Base-by-base conservation (phyloP, 2,113 vertebrate species). In the Tonatia bakeri region DNA sequence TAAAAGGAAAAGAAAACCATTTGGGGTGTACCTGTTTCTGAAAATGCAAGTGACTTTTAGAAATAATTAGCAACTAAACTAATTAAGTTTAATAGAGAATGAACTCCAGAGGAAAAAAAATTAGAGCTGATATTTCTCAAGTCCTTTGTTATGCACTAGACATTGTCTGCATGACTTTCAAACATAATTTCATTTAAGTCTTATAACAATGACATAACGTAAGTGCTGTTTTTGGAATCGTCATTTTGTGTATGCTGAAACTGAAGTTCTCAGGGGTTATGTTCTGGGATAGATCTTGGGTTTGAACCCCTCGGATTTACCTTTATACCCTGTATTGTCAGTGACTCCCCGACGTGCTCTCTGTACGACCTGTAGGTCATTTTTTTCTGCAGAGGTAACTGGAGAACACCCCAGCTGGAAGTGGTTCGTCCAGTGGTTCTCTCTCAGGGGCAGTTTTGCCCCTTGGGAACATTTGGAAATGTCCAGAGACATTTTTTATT, bases 71-170 rank as follows among this genome's bases (percentile, higher is more conserved):
- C 45, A 88, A 65, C 22, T 70, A 64, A 76, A 61, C n/a, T 43
- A 91, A 94, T 86, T 61, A 93, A 92, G 54, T 40, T 75, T 70
- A 65, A 87, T 59, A 87, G 12, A 83, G 64, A 67, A 36, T 90
- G 40, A 93, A 83, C 89, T 91, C 79, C 86, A 87, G 10, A 76
- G 43, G 59, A 88, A 45, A 84, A 80, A 80, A 69, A 43, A 38
- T 45, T 20, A 56, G 31, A 72, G 28, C 11, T 91, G 50, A 4
- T 52, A 64, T 33, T 65, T 67, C 19, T 83, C 13, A 47, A 38
- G 1, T 72, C 61, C 40, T 84, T 22, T 24, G 28, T 10, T 20
- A 4, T 28, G 7, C 28, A 45, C 38, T 13, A 22, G n/a, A 3
- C 31, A 65, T 81, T 76, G 9, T 76, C 40, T 12, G 45, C 72